These are phyloP conservation scores for Heliconius congener DNA, from an alignment of 1,140 invertebrate genomes.

Conservation along the genomic window DNA sequence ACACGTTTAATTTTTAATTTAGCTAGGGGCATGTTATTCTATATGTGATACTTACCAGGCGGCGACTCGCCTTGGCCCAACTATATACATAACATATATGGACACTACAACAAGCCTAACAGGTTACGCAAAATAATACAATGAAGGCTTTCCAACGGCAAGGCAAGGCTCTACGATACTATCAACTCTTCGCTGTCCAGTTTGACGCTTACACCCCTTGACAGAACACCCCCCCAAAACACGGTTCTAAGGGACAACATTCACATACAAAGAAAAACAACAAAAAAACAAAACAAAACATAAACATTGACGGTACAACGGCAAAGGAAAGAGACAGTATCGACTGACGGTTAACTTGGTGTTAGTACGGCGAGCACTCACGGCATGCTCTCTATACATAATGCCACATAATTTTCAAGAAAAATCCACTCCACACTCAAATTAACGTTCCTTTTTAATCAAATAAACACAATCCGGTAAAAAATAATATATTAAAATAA, in stretches of 20 bases:
- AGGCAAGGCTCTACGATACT: constrained; percentile 66
- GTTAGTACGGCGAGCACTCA: constrained; percentile 66
- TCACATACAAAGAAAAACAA: constrained; percentile 62
- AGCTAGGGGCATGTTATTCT: constrained; percentile 44
- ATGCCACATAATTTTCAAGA: constrained; percentile 51
- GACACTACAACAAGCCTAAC: constrained; percentile 79
- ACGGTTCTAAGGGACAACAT: constrained; percentile 63
- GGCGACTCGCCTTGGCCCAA: constrained; percentile 39
- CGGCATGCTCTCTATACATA: constrained; percentile 63
- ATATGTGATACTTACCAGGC: constrained; percentile 53
- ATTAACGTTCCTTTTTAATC: constrained; percentile 57
- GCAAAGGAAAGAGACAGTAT: constrained; percentile 65
- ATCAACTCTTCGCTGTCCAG: constrained; percentile 54
- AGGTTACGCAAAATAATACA: constrained; percentile 76
- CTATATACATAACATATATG: constrained; percentile 66
- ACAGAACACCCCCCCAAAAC: constrained; percentile 61
- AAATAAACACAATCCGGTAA: constrained; percentile 70
- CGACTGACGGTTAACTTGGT: constrained; percentile 57
- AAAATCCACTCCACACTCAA: constrained; percentile 80
- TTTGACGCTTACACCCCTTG: constrained; percentile 67
- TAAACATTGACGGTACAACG: constrained; percentile 75
- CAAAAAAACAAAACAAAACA: constrained; percentile 44
- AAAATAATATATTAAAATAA: constrained; percentile 62
- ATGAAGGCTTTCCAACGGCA: constrained; percentile 66
- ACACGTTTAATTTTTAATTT: constrained; percentile 36